Percentiles rank a stretch among this genome's conserved stretches.
Conservation (phyloP, 2,113 vertebrate species). For the Syngnathus scovelli region DNA sequence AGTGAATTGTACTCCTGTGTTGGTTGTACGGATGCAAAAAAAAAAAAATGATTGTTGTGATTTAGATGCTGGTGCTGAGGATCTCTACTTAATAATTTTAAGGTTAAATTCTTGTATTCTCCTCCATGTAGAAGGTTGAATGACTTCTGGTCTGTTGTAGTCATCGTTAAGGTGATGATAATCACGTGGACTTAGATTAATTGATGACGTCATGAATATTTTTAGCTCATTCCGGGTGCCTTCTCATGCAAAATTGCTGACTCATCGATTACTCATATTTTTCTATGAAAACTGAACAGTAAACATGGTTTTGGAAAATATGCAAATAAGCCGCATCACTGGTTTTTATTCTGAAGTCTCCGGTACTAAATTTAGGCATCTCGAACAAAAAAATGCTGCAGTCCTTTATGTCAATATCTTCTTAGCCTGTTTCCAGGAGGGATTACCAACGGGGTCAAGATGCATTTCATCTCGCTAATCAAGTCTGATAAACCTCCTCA, state of each 20-base stretch:
- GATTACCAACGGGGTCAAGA: slow-evolving; percentile 30
- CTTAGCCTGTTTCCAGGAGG: slow-evolving; percentile 8
- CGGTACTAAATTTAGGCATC: background rate
- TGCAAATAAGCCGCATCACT: background rate
- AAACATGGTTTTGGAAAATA: background rate
- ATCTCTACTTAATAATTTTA: too few species aligned
- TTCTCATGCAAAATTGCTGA: too few species aligned
- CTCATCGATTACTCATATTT: background rate
- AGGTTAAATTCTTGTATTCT: too few species aligned
- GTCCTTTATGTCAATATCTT: slow-evolving; percentile 19
- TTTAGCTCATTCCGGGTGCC: too few species aligned
- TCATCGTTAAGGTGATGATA: background rate
- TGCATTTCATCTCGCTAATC: slow-evolving; percentile 35
- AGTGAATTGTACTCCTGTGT: slow-evolving; percentile 37
- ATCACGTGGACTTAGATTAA: background rate
- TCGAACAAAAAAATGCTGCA: slow-evolving; percentile 13
- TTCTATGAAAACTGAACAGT: background rate
- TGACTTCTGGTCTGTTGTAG: background rate
- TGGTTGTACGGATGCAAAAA: slow-evolving; percentile 47
- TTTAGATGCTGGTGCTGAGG: slow-evolving; percentile 10
- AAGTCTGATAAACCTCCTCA: slow-evolving; percentile 20
- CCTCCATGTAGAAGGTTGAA: too few species aligned
- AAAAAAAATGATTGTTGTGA: slow-evolving; percentile 29
- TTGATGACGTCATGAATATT: background rate
- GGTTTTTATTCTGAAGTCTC: background rate